phyloP scores from a whole-genome alignment of 1,140 invertebrate genomes.

The Lamellibrachia luymesi region DNA sequence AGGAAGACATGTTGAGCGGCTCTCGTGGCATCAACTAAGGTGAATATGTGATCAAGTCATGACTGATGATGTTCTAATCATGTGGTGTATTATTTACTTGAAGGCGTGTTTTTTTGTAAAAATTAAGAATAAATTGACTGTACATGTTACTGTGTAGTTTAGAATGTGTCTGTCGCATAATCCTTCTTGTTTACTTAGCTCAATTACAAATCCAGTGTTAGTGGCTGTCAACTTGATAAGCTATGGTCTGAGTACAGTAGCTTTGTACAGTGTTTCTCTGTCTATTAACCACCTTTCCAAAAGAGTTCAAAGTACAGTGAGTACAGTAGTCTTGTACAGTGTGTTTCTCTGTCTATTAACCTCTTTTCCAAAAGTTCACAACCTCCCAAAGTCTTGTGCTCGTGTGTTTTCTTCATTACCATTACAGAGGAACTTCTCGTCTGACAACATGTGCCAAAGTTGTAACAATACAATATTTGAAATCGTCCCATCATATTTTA shows the following conservation, averaged over 20 bases:
- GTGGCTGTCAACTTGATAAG: not conserved
- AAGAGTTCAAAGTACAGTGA: not conserved
- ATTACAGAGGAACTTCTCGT: not conserved
- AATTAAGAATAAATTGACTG: conserved; percentile 6
- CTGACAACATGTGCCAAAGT: not conserved
- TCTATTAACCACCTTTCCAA: not conserved
- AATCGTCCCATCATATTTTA: not conserved
- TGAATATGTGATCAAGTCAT: not conserved
- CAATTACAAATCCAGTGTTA: not conserved
- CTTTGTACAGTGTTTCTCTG: not conserved
- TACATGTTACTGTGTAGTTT: not conserved
- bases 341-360: not conserved
- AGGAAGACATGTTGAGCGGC: not conserved
- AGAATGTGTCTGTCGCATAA: not conserved
- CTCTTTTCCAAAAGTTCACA: not conserved
- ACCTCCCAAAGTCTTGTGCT: not conserved
- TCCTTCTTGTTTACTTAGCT: not conserved
- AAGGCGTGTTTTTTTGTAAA: not conserved
- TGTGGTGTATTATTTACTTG: not conserved
- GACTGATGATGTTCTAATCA: not conserved
- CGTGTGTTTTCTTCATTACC: not conserved
- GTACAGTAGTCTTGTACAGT: not conserved
- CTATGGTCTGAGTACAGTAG: not conserved
- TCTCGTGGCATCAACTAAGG: not conserved
- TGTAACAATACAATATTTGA: not conserved